Evolutionary conservation across 2,113 vertebrate genomes (phyloP), one percentile per base, ranked within the genome.

Genomic region (Crotophaga sulcirostris): DNA sequence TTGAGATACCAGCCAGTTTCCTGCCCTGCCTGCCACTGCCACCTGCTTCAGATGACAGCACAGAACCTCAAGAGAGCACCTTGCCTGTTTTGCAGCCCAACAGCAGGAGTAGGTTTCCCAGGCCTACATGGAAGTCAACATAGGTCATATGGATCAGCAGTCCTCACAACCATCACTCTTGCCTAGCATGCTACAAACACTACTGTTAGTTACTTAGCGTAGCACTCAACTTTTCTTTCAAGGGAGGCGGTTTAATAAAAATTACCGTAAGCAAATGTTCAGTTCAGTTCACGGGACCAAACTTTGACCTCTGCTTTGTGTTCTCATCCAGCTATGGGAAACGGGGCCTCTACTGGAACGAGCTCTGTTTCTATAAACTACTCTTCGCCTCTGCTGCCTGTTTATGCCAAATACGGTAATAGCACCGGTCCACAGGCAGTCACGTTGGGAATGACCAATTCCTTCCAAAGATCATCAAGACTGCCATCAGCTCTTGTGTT

Each of bases 341-440:
- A 83, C 11, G 10, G 75, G 52, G 94, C 83, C 75, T 82, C 86
- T 90, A 5, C 19, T 59, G 64, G 59, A 83, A 38, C 83, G 20
- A 44, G 82, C 58, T 89, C 82, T 19, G 45, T 84, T 95, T 94
- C 87, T 81, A 62, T 81, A 95, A 86, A 84, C 44, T 36, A 17
- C 36, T 75, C 40, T 81, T 62, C 4, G 2, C 44, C 81, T 68
- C 80, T 68, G 68, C 52, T 59, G 84, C 29, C 67, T 85, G 75
- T 86, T 92, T 52, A 90, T 93, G 79, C 94, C 92, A 90, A 97
- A 96, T 89, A 93, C 0, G 56, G 90, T 73, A 72, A 88, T 5
- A 83, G 78, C 87, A 70, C 51, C 4, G 2, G 58, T 63, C 44
- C 69, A 64, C 68, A 64, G 42, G 42, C 81, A 92, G 64, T 13